phyloP scores from a whole-genome alignment of 2,113 vertebrate genomes.

The Gopherus evgoodei region DNA sequence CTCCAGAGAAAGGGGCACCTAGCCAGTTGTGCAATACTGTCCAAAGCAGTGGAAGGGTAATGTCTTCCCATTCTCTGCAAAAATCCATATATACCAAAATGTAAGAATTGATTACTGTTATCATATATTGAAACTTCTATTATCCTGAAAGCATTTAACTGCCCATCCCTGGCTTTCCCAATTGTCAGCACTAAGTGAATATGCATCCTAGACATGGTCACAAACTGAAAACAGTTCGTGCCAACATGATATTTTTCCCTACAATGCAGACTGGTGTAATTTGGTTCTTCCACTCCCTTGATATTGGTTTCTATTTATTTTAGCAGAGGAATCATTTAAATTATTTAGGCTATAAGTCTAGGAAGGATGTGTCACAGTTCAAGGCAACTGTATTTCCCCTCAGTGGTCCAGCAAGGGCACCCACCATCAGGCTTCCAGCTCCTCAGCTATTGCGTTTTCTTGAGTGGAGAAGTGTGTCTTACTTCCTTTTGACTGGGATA shows the following conservation, averaged over 20 bases:
- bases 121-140: background rate
- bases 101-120: background rate
- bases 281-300: background rate
- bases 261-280: background rate
- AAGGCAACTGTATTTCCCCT: background rate
- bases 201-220: background rate
- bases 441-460: background rate
- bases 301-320: background rate
- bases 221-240: background rate
- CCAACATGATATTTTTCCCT: background rate
- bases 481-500: background rate
- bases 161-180: background rate
- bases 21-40: background rate
- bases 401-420: background rate
- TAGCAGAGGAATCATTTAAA: background rate
- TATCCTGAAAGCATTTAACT: background rate
- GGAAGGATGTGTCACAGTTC: background rate
- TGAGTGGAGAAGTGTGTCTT: background rate
- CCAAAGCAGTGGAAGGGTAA: background rate
- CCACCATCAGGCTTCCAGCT: background rate
- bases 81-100: background rate
- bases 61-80: background rate
- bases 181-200: background rate
- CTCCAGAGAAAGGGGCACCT: background rate
- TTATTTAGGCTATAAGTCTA: background rate